Percentiles rank a stretch among this genome's conserved stretches.
phyloP scores from a whole-genome alignment of 2,888 invertebrate species.

The Lepidochitona cinerea region DNA sequence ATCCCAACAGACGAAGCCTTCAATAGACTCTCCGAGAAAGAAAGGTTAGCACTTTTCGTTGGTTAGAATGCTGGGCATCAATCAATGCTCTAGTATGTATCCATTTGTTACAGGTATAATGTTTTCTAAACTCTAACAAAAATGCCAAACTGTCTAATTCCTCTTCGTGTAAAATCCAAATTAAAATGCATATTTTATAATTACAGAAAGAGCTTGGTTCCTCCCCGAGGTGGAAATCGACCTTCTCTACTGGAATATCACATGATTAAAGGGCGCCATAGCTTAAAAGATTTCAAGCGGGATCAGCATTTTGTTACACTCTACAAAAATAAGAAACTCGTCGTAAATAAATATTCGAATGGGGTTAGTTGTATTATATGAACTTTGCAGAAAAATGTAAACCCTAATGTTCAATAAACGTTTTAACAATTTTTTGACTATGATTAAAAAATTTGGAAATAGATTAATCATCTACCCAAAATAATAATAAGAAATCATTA shows the following conservation, averaged over 20 bases:
- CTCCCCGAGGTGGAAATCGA: not conserved
- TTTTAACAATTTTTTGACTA: no score
- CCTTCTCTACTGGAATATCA: conserved; percentile 62
- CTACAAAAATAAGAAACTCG: conserved; percentile 66
- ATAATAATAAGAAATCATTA: no score
- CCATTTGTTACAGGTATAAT: no score
- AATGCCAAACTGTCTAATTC: not conserved
- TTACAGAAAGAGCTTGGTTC: not conserved
- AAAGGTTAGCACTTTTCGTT: conserved; percentile 59
- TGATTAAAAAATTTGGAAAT: no score
- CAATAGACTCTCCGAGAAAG: conserved; percentile 36
- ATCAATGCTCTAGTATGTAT: no score
- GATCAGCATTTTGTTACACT: conserved; percentile 70
- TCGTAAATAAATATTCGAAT: conserved; percentile 73
- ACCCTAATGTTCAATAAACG: no score
- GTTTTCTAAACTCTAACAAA: no score
- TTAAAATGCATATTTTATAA: not conserved
- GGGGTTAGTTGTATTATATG: conserved; percentile 72
- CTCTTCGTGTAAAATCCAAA: not conserved
- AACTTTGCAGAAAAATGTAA: no score
- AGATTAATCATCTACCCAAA: no score
- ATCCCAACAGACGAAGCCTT: conserved; percentile 73
- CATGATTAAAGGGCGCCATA: conserved; percentile 69
- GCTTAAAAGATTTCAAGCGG: conserved; percentile 70
- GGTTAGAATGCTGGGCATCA: no score